phyloP scores from a whole-genome alignment of 2,888 invertebrate species.

The Agonopterix arenella region DNA sequence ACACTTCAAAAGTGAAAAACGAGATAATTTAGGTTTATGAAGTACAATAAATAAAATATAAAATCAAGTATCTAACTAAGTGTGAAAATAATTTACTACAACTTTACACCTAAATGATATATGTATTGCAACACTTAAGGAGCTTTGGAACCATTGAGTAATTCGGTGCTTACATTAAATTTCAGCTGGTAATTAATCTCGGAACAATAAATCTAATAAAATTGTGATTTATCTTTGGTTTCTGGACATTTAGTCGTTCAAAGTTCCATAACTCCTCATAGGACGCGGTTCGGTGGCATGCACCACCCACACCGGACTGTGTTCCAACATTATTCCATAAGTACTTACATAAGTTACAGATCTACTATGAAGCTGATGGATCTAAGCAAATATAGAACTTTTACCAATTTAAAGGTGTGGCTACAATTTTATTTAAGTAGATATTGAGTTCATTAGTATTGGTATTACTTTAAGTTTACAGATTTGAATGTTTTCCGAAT shows the following conservation, averaged over 20 bases:
- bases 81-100: conserved; percentile 74
- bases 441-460: conserved; percentile 19
- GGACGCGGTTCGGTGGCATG: conserved; percentile 23
- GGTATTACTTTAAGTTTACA: conserved; percentile 18
- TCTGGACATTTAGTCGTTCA: conserved; percentile 44
- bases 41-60: conserved; percentile 69
- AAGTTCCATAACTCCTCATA: conserved; percentile 70
- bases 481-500: background rate
- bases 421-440: conserved; percentile 1
- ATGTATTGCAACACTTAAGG: conserved; percentile 74
- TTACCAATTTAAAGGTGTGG: conserved; percentile 33
- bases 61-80: conserved; percentile 68
- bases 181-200: conserved; percentile 60
- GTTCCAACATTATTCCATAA: conserved; percentile 57
- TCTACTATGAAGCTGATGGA: conserved; percentile 69
- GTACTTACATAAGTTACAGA: conserved; percentile 75
- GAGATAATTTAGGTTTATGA: conserved; percentile 60
- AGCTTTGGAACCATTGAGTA: conserved; percentile 71
- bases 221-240: conserved; percentile 74
- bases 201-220: conserved; percentile 47
- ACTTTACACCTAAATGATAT: conserved; percentile 70
- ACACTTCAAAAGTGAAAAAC: conserved; percentile 70
- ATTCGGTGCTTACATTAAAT: conserved; percentile 50
- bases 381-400: conserved; percentile 67
- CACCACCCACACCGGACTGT: conserved; percentile 28